Conservation (phyloP, 2,113 vertebrate species). For the Bagarius yarrelli region DNA sequence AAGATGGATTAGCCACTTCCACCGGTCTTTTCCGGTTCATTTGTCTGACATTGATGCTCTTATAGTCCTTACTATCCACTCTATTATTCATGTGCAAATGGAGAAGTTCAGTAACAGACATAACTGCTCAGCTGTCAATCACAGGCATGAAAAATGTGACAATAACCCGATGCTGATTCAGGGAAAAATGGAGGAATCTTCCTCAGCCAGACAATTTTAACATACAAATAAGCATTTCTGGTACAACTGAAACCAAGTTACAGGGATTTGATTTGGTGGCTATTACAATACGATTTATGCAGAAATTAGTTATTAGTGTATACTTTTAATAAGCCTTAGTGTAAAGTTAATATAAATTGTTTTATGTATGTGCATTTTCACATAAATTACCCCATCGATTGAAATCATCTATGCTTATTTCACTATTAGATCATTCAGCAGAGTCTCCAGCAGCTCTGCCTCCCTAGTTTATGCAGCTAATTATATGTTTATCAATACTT, state of each 20-base stretch:
- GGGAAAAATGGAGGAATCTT: background rate
- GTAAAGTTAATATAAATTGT: no score
- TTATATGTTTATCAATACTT: background rate
- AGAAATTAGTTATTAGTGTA: background rate
- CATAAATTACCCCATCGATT: background rate
- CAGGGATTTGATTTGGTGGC: background rate
- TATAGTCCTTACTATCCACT: slow-evolving; percentile 4
- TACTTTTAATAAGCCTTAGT: background rate
- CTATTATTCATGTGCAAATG: slow-evolving; percentile 32
- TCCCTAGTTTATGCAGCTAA: background rate
- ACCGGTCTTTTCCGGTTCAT: slow-evolving; percentile 23
- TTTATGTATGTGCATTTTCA: background rate
- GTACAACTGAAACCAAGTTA: background rate
- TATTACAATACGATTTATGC: background rate
- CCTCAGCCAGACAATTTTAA: background rate
- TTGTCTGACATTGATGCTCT: slow-evolving; percentile 10
- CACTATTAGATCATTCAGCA: background rate
- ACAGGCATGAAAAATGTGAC: background rate
- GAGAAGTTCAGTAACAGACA: slow-evolving; percentile 14
- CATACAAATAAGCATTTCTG: background rate
- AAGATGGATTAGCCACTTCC: background rate
- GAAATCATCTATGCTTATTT: background rate
- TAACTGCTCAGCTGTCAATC: slow-evolving; percentile 26
- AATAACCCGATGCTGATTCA: background rate
- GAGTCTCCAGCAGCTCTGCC: background rate